Base-by-base conservation (phyloP, 2,888 invertebrate genomes). In the Atethmia centrago region DNA sequence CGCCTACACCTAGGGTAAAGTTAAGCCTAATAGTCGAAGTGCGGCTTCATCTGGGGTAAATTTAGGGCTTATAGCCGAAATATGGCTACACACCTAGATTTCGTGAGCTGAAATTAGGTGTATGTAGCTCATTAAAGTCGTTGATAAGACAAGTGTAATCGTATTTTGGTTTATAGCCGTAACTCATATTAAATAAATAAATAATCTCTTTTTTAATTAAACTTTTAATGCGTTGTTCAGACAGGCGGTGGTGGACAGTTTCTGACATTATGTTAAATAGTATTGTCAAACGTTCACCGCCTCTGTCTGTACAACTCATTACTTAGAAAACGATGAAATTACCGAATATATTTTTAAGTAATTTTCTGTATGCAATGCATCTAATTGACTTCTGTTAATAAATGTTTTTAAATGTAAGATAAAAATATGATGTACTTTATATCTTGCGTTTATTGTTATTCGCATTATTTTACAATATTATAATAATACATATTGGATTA, bases 381-480 rank as follows among this genome's bases (percentile, higher is more conserved):
- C 31, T 62, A 63, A 49, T 71, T 66, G 12, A 79, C n/a, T n/a
- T 62, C 51, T 73, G 56, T 69, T 72, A 66, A 79, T 40, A 47
- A 42, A 42, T 14, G 49, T 74, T 73, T 64, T 62, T 63, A 80
- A 56, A 67, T 61, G 19, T 80, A 80, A 70, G 64, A 74, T 42
- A 36, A 56, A 59, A 25, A 12, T 28, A 42, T 63, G 55, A 42
- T 67, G 61, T 58, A 58, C 59, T 71, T 63, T 71, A 62, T 80
- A 70, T 65, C 49, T 65, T 56, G 45, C 36, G 66, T 67, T 74
- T 69, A 77, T 79, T 82, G 64, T 82, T 74, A 62, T 70, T 74
- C 63, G 73, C 74, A 69, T 80, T 80, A 81, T 80, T 75, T 82
- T 79, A 74, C 72, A 73, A 53, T 59, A 72, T 64, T 64, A 36